A percentile compares a stretch with the other conserved stretches of the same genome.
Evolutionary conservation across 2,797 vertebrate genomes (phyloP).

Genomic region (Notamacropus eugenii): DNA sequence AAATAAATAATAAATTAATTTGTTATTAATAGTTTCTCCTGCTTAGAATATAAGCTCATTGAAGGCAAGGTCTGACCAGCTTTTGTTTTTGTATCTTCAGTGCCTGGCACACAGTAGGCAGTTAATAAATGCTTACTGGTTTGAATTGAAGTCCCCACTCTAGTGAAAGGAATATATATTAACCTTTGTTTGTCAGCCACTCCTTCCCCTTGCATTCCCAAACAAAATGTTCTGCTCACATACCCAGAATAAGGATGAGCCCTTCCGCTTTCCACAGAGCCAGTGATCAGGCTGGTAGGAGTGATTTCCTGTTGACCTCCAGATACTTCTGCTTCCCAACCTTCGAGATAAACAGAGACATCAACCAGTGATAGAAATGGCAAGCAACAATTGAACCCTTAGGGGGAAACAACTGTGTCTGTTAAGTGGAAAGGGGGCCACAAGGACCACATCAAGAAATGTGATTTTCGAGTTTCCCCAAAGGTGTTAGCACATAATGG

Average conservation of each 20-base stretch:
- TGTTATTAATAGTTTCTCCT: background rate
- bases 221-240: background rate
- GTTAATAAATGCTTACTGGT: background rate
- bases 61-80: background rate
- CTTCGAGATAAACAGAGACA: background rate
- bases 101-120: background rate
- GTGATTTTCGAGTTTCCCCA: conserved; percentile 60
- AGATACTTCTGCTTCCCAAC: background rate
- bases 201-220: background rate
- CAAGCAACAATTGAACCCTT: background rate
- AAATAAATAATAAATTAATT: background rate
- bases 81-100: background rate
- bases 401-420: conserved; percentile 21
- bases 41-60: background rate
- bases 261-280: background rate
- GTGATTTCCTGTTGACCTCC: background rate
- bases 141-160: background rate
- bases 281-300: background rate
- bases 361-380: background rate
- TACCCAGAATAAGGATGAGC: background rate
- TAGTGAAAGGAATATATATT: background rate
- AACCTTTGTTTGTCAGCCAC: background rate
- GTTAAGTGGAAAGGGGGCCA: conserved; percentile 31
- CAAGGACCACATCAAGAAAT: conserved; percentile 46
- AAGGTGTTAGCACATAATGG: conserved; percentile 30